Conservation (phyloP, 2,113 vertebrate species). For the Oryctolagus cuniculus region DNA sequence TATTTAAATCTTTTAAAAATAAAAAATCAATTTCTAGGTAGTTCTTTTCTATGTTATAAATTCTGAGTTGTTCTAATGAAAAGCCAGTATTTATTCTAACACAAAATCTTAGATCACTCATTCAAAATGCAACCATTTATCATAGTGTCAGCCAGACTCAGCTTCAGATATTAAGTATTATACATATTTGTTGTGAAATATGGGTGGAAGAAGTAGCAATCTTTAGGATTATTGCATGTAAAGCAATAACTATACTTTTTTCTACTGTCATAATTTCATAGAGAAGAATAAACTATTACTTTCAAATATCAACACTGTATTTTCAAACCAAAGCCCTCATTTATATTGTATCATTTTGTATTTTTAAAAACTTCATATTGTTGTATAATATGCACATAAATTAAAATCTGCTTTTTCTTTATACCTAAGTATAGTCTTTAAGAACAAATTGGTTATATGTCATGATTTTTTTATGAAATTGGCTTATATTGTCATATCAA, state of each 20-base stretch:
- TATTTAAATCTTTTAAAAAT: conserved; percentile 75
- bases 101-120: conserved; percentile 80
- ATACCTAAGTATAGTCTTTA: conserved; percentile 27
- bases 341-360: conserved; percentile 2
- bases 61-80: conserved; percentile 74
- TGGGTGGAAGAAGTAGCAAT: conserved; percentile 60
- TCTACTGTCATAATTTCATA: neutral
- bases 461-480: conserved; percentile 39
- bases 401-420: neutral
- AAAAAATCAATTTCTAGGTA: conserved; percentile 62
- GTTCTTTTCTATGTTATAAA: conserved; percentile 69
- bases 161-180: conserved; percentile 73
- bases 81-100: conserved; percentile 78
- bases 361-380: neutral
- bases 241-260: conserved; percentile 33
- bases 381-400: neutral
- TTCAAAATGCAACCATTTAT: conserved; percentile 73
- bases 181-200: conserved; percentile 77
- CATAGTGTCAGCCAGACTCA: conserved; percentile 66
- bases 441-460: conserved; percentile 8
- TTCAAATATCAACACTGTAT: neutral
- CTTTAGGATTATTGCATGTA: neutral
- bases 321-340: conserved; percentile 35
- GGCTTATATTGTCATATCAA: conserved; percentile 51
- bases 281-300: conserved; percentile 5